phyloP scores from a whole-genome alignment of 1,140 invertebrate species.

The Meteorus sp. region DNA sequence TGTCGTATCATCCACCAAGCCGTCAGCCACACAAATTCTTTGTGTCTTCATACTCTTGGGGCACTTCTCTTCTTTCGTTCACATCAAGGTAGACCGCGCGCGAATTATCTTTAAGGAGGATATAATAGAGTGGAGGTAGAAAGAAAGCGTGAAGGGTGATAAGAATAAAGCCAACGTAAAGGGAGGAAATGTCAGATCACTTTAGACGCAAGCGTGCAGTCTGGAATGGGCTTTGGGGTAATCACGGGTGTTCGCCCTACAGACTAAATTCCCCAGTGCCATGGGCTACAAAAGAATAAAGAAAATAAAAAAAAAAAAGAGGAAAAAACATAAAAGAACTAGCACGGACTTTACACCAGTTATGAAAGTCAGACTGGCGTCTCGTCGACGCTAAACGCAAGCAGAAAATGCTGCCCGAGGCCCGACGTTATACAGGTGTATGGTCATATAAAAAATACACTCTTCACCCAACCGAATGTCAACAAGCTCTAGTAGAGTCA shows the following conservation, averaged over 20 bases:
- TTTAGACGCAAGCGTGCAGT: neutral
- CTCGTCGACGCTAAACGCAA: neutral
- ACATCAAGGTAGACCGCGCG: neutral
- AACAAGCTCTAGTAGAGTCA: slow-evolving; percentile 10
- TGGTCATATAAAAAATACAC: slow-evolving; percentile 4
- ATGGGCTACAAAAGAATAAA: neutral
- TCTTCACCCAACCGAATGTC: slow-evolving; percentile 10
- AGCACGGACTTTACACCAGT: slow-evolving; percentile 5
- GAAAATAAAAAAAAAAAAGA: no score
- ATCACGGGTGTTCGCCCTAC: neutral
- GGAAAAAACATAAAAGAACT: no score
- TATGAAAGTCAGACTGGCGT: neutral
- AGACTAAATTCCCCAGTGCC: neutral
- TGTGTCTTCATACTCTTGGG: neutral
- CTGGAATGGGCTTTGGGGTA: neutral
- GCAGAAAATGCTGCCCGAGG: slow-evolving; percentile 5
- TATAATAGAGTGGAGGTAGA: neutral
- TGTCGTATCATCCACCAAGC: slow-evolving; percentile 1
- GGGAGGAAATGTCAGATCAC: neutral
- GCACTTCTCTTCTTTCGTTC: neutral
- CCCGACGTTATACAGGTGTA: no score
- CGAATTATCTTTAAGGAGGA: neutral
- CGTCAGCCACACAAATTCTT: slow-evolving; percentile 10
- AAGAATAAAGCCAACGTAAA: neutral
- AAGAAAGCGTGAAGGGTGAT: slow-evolving; percentile 2